phyloP scores from a whole-genome alignment of 2,888 invertebrate genomes.

The Argyresthia albistria region DNA sequence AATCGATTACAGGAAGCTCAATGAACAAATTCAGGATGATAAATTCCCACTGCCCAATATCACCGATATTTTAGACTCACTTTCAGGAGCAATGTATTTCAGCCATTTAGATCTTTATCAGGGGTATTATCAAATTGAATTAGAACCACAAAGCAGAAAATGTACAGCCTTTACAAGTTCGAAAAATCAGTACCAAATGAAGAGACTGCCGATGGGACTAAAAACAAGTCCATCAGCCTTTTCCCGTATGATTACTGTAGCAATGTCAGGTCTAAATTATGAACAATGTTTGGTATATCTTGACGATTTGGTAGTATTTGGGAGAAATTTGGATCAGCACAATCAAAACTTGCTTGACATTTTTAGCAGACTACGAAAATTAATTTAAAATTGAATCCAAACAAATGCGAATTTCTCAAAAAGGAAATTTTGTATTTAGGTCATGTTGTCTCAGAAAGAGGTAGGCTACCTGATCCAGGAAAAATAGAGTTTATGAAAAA shows the following conservation, averaged over 20 bases:
- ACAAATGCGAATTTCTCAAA: conserved; percentile 11
- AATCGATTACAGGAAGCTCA: not conserved
- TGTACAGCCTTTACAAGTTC: conserved; percentile 3
- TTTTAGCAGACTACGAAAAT: no score
- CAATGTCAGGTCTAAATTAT: conserved; percentile 11
- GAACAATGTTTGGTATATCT: conserved; percentile 10
- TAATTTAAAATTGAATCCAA: conserved; percentile 9
- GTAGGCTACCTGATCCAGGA: conserved; percentile 7
- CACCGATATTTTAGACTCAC: not conserved
- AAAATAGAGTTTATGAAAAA: conserved; percentile 2
- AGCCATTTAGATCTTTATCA: not conserved
- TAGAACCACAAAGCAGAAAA: conserved; percentile 1
- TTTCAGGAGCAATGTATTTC: not conserved
- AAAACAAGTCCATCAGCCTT: conserved; percentile 12
- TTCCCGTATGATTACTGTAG: conserved; percentile 8
- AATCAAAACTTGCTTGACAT: conserved; percentile 1
- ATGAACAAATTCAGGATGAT: not conserved
- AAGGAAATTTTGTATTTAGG: conserved; percentile 12
- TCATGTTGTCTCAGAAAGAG: conserved; percentile 8
- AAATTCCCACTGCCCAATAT: no score
- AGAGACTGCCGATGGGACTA: conserved; percentile 12
- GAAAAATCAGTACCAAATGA: conserved; percentile 11
- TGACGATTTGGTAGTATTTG: conserved; percentile 10
- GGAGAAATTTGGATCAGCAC: not conserved
- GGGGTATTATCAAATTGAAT: not conserved